Evolutionary conservation across 1,140 invertebrate genomes (phyloP).

Genomic region (Scylla paramamosain): DNA sequence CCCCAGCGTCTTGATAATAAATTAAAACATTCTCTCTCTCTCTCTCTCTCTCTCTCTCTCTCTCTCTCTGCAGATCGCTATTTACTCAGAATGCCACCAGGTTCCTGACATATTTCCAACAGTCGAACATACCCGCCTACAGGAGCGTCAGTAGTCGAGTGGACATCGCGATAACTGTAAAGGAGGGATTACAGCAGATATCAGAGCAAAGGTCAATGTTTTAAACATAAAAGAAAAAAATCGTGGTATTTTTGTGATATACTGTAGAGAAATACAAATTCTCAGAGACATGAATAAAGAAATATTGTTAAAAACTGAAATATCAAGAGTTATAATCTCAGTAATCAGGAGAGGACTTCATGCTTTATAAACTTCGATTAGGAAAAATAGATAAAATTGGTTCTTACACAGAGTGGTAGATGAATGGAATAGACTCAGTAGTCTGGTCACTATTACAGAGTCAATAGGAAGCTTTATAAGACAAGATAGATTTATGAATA

Average conservation of each 20-base stretch:
- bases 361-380: too few species aligned
- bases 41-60: background rate
- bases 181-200: constrained; percentile 32
- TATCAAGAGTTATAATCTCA: too few species aligned
- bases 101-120: constrained; percentile 51
- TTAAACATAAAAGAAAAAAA: background rate
- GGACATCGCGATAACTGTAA: background rate
- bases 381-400: too few species aligned
- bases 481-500: too few species aligned
- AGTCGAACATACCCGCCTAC: constrained; percentile 38
- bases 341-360: too few species aligned
- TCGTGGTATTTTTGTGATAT: background rate
- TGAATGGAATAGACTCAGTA: too few species aligned
- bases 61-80: background rate
- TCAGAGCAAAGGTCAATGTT: constrained; percentile 35
- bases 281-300: background rate
- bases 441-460: too few species aligned
- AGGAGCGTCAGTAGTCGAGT: constrained; percentile 26
- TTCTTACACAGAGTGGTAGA: too few species aligned
- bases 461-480: too few species aligned
- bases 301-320: background rate
- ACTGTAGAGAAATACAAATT: too few species aligned
- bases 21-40: background rate
- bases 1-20: too few species aligned
- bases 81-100: constrained; percentile 46